phyloP scores from a whole-genome alignment of 2,113 vertebrate species.

The Aepyceros melampus region DNA sequence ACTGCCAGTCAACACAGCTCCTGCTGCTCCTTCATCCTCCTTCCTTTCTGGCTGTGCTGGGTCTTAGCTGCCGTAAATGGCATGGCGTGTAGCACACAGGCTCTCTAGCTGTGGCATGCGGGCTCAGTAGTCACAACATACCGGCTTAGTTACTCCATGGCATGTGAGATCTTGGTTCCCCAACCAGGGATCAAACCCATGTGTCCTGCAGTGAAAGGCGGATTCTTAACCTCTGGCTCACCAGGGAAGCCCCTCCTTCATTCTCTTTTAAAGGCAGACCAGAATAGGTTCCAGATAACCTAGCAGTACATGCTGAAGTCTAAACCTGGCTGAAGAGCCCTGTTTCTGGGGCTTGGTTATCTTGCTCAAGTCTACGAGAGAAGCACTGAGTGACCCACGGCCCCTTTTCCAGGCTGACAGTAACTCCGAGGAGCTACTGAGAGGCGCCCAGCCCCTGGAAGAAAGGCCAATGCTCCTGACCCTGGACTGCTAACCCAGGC shows the following conservation, averaged over 20 bases:
- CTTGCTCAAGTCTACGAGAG: background rate
- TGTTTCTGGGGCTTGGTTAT: background rate
- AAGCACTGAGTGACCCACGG: background rate
- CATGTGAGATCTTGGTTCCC: background rate
- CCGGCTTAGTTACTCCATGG: background rate
- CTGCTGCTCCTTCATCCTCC: background rate
- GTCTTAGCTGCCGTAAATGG: background rate
- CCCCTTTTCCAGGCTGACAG: background rate
- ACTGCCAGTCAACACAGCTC: background rate
- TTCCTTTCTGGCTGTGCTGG: background rate
- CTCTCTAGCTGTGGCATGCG: background rate
- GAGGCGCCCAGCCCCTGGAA: background rate
- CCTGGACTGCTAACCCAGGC: background rate
- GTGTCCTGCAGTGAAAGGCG: background rate
- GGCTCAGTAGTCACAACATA: background rate
- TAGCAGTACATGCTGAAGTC: background rate
- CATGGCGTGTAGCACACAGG: fast-evolving
- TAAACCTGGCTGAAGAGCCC: background rate
- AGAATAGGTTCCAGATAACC: background rate
- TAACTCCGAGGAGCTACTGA: background rate
- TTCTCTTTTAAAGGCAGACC: background rate
- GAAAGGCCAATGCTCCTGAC: background rate
- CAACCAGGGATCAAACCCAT: background rate
- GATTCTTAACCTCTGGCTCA: background rate
- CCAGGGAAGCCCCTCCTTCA: background rate